A percentile compares a stretch with the other conserved stretches of the same genome.
These are phyloP conservation scores for Himantopus leucocephalus DNA, from an alignment of 2,113 vertebrate genomes.

Conservation along the genomic window DNA sequence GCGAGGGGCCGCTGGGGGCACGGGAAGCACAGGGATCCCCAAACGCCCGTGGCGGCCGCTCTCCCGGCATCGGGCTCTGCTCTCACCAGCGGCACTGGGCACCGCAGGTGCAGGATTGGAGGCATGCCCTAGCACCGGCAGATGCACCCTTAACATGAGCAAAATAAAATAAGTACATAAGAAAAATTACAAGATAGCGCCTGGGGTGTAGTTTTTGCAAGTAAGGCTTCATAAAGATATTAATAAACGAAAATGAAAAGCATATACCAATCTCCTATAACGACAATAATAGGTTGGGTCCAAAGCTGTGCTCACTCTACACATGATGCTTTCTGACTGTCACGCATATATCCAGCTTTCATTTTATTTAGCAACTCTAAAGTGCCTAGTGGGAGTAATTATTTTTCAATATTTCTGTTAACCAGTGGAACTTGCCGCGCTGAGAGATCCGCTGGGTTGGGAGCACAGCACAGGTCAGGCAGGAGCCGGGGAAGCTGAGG, in stretches of 20 bases:
- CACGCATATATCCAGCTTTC: background rate
- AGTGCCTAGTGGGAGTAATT: background rate
- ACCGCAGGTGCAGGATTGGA: background rate
- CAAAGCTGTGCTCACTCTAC: accelerated
- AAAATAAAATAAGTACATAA: background rate
- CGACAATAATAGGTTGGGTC: background rate
- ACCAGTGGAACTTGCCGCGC: background rate
- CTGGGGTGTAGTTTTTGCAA: background rate
- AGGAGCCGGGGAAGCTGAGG: background rate
- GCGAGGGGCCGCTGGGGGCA: accelerated
- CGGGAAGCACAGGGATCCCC: accelerated
- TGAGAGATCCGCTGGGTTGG: accelerated
- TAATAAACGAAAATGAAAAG: background rate
- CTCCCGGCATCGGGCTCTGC: background rate
- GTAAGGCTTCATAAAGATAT: background rate
- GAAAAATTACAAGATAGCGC: background rate
- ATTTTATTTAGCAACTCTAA: background rate
- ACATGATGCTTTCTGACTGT: background rate
- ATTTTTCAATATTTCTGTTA: background rate
- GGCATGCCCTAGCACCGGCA: no score
- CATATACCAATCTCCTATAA: background rate
- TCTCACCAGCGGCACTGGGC: background rate
- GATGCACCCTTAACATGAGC: background rate
- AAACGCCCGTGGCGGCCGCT: accelerated
- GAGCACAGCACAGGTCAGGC: background rate